Evolutionary conservation across 2,797 vertebrate species (phyloP), one percentile per base, ranked within the genome.

Genomic region (Sciurus vulgaris): DNA sequence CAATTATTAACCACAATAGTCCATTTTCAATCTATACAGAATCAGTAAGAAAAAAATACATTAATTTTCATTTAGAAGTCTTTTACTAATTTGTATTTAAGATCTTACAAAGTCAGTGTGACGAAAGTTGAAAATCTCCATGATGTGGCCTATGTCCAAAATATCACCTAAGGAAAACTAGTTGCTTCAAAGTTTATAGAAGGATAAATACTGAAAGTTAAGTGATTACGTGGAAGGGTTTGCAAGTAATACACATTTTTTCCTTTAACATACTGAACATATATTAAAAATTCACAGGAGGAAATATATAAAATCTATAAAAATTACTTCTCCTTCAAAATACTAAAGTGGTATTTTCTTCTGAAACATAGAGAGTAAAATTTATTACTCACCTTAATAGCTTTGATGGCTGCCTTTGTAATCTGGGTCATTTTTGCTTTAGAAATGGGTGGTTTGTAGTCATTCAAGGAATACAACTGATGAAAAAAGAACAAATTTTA

Each of bases 371-470:
- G 9, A 67, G 61, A 90, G 17, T 95, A 96, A 83, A 18, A 81
- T 2, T 6, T 63, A 24, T 98, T 98, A 99, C 99, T 99, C 98
- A 99, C 99, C 99, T 99, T 99, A 98, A 99, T 99, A 98, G 99
- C 99, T 98, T 99, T 99, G 99, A 99, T 99, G 98, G 99, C 99
- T 97, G 99, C 99, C 98, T 99, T 99, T 96, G 99, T 99, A 98
- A 99, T 99, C 98, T 99, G 99, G 96, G 99, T 99, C 99, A 99
- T 99, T 99, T 99, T 99, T 47, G 99, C 99, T 98, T 99, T 99
- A 98, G 99, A 99, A 99, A 99, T 99, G 18, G 99, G 99, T 91
- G 99, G 99, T 98, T 99, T 99, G 98, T 99, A 99, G 98, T 99
- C 99, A 98, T 99, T 99, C 96, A 99, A 98, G 65, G 99, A 99